Evolutionary conservation across 2,888 invertebrate species (phyloP), one percentile per base, ranked within the genome.

Genomic region (Corbicula japonica): DNA sequence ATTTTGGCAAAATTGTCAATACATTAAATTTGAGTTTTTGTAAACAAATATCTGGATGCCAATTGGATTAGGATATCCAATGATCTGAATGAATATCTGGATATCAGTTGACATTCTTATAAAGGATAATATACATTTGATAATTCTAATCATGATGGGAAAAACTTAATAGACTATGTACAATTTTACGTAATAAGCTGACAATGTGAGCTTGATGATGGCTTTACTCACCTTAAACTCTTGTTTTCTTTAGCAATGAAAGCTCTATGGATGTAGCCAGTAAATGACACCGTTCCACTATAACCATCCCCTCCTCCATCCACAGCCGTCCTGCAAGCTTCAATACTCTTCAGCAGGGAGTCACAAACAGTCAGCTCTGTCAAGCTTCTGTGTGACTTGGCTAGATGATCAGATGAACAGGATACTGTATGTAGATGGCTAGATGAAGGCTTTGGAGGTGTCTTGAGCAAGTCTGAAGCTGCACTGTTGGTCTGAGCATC

Each of bases 341-440:
- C 84, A 34, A 87, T 85, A 73, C 86, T 85, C 72, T 87, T 83
- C 68, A 87, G 65, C 44, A 87, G 66, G 23, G 86, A 86, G 76
- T 82, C 74, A 58, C 70, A 82, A 48, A 70, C 68, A n/a, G n/a
- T n/a, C 15, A 46, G 12, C 38, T 61, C 32, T n/a, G 46, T 30
- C 52, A 66, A 35, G 52, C 66, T 60, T 48, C 34, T 65, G 2
- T 23, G 38, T 30, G 71, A 70, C 41, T 56, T 38, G 41, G 70
- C 46, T 54, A 30, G 35, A 48, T 21, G 56, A 32, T 56, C 56
- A 34, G 32, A 48, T 23, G 34, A 23, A 6, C 15, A 30, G 10
- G 69, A 70, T n/a, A 73, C 44, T 1, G 69, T 76, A 8, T 58
- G 61, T 38, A 76, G 62, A 70, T 76, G 76, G 34, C 41, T 66